phyloP scores from a whole-genome alignment of 2,888 invertebrate species.

The Onchidella celtica region DNA sequence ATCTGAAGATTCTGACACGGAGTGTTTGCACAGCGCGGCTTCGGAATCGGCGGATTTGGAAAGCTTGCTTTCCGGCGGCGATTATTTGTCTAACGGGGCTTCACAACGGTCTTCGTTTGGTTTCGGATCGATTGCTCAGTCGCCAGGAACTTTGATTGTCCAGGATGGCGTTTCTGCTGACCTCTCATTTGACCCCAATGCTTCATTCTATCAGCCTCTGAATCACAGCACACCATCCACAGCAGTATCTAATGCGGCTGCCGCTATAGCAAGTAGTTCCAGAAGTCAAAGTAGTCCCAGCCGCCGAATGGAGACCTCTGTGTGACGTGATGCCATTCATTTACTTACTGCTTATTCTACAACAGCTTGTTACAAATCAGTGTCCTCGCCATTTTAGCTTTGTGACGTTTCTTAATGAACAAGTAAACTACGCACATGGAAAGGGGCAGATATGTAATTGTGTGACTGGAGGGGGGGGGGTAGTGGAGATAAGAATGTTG shows the following conservation, averaged over 20 bases:
- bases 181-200: not conserved
- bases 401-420: too few species aligned
- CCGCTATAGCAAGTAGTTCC: not conserved
- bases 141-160: not conserved
- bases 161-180: conserved; percentile 14
- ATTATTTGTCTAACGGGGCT: conserved; percentile 15
- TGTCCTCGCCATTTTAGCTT: too few species aligned
- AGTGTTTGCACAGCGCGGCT: conserved; percentile 4
- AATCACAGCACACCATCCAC: conserved; percentile 4
- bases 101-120: not conserved
- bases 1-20: conserved; percentile 14
- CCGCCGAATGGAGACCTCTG: conserved; percentile 18
- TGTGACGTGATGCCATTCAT: too few species aligned
- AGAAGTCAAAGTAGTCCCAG: not conserved
- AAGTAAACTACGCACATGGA: too few species aligned
- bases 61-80: not conserved
- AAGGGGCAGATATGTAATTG: too few species aligned
- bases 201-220: not conserved
- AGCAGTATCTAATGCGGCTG: not conserved
- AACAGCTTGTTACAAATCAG: too few species aligned
- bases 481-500: too few species aligned
- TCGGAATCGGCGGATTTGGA: not conserved
- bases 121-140: conserved; percentile 12
- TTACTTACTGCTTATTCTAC: too few species aligned
- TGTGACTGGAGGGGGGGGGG: too few species aligned